Percentiles rank a stretch among this genome's conserved stretches.
phyloP scores from a whole-genome alignment of 2,888 invertebrate species.

The Acanthosepion esculentum region DNA sequence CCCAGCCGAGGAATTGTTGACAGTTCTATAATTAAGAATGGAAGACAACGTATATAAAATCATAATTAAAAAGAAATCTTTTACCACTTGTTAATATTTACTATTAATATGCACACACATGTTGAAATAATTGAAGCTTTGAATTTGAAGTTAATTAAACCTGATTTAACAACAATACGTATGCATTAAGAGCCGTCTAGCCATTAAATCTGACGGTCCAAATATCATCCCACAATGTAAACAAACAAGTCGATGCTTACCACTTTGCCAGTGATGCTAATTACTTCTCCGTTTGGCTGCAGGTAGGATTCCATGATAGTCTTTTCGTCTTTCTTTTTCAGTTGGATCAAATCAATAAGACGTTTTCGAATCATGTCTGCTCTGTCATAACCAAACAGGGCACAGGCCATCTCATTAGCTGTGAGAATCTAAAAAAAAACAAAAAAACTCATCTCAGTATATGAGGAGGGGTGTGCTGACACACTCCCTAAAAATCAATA shows the following conservation, averaged over 20 bases:
- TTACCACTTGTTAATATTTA: no score
- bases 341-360: conserved; percentile 69
- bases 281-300: conserved; percentile 78
- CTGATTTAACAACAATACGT: no score
- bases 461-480: no score
- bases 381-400: conserved; percentile 71
- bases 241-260: conserved; percentile 63
- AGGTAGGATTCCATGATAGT: conserved; percentile 73
- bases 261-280: conserved; percentile 81
- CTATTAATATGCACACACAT: no score
- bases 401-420: conserved; percentile 82
- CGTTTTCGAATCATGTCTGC: conserved; percentile 77
- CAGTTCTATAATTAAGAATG: neutral
- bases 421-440: conserved; percentile 79
- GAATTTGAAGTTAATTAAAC: no score
- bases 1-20: conserved; percentile 59
- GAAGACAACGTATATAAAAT: neutral
- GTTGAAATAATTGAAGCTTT: no score
- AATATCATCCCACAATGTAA: no score
- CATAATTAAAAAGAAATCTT: no score
- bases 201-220: neutral
- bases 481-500: no score
- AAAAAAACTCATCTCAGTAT: no score
- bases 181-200: no score
- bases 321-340: conserved; percentile 69